phyloP scores from a whole-genome alignment of 2,888 invertebrate genomes.

The Tanytarsus gracilentus region DNA sequence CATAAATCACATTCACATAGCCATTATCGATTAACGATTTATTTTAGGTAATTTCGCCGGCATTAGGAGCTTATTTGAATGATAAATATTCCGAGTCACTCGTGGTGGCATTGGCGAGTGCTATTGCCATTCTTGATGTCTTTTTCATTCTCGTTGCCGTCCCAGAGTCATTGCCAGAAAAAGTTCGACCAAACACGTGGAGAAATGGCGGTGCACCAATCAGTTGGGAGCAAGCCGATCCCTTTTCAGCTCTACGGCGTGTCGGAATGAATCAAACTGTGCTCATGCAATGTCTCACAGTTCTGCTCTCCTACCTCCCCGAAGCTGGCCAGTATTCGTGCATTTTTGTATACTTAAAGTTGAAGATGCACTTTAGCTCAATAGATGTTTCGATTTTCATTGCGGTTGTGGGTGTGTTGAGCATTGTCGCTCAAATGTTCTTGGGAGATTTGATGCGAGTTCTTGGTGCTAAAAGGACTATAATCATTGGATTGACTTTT shows the following conservation, averaged over 20 bases:
- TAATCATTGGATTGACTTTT: conserved; percentile 91
- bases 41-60: conserved; percentile 78
- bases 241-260: conserved; percentile 84
- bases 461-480: conserved; percentile 92
- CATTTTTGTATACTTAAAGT: conserved; percentile 96
- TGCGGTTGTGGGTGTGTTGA: conserved; percentile 91
- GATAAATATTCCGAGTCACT: conserved; percentile 73
- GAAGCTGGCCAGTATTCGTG: conserved; percentile 99
- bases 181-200: conserved; percentile 70
- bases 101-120: conserved; percentile 91
- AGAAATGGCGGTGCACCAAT: conserved; percentile 62
- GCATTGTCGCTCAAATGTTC: conserved; percentile 88
- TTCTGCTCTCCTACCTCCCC: conserved; percentile 94
- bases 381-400: conserved; percentile 96
- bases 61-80: conserved; percentile 84
- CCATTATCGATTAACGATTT: background rate
- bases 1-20: background rate
- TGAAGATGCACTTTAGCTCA: conserved; percentile 93
- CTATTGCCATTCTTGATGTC: conserved; percentile 91
- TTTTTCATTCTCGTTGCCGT: conserved; percentile 97
- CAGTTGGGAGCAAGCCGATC: conserved; percentile 97
- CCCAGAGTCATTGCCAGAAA: conserved; percentile 96
- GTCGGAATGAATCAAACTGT: conserved; percentile 94
- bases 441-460: conserved; percentile 72
- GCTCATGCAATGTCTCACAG: conserved; percentile 91